phyloP scores from a whole-genome alignment of 2,113 vertebrate species.

The Corythaixoides concolor region DNA sequence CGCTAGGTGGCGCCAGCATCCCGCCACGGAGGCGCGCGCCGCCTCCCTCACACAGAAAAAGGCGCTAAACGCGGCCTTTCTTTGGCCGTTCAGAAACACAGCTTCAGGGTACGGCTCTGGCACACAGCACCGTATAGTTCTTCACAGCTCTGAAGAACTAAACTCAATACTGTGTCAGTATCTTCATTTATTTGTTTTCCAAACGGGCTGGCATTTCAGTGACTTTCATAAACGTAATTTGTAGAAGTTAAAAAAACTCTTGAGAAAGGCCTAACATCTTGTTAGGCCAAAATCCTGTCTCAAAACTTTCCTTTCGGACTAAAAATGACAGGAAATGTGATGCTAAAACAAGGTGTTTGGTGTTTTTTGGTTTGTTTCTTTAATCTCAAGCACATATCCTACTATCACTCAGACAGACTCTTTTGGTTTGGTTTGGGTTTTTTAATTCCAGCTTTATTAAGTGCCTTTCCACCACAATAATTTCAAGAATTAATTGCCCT shows the following conservation, averaged over 20 bases:
- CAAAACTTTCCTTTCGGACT: neutral
- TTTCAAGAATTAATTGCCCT: neutral
- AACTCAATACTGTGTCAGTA: no score
- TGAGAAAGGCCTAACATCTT: neutral
- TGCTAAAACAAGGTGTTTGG: neutral
- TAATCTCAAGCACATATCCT: neutral
- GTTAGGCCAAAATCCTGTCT: neutral
- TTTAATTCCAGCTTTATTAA: neutral
- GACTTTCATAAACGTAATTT: neutral
- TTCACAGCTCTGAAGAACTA: neutral
- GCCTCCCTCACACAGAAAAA: accelerated
- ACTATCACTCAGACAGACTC: neutral
- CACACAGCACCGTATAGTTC: no score
- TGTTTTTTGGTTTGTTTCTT: neutral
- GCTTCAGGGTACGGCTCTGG: neutral
- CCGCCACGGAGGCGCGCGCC: neutral
- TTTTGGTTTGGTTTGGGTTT: no score
- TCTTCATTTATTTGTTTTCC: neutral
- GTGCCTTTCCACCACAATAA: neutral
- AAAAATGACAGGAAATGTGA: neutral
- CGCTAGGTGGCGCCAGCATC: slow-evolving; percentile 59
- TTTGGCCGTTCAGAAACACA: neutral
- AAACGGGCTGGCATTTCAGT: neutral
- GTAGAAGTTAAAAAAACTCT: neutral
- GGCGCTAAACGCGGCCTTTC: neutral